Evolutionary conservation across 37 sponge, comb jelly and placozoan species (phyloP), one percentile per base, ranked within the genome.

Genomic region (Spongilla lacustris): DNA sequence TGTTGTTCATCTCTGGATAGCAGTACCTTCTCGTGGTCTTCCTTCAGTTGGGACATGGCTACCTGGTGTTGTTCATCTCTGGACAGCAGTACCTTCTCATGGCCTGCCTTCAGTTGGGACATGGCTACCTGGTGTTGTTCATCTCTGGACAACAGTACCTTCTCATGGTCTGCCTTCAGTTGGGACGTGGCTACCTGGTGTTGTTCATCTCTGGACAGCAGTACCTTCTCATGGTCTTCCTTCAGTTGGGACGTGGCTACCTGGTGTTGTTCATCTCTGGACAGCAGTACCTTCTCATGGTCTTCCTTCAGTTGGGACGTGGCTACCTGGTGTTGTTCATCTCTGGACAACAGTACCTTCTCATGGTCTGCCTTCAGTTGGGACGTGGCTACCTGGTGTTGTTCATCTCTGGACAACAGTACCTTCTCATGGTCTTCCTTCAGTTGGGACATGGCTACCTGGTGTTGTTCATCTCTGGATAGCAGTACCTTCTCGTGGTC

Each of bases 51-150:
- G 10, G 33, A 28, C 29, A 81, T n/a, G 68, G 66, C 80, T 31
- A 23, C 34, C 23, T 66, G 23, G 32, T 87, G 67, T 8, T 69
- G 21, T 50, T 33, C 49, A 8, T 3, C 31, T 14, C 35, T 30
- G 28, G 41, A 68, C 37, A 34, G 31, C 78, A 85, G 41, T 36
- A 26, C 41, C 34, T 78, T 11, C 50, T 85, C 67, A 73, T 78
- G 31, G 24, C 6, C 41, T 30, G 13, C 58, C 41, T 70, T n/a
- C 25, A 70, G 41, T 46, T 82, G 72, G 70, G 36, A 36, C 38
- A 32, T 70, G 36, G 23, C 31, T 70, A 34, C 38, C 73, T 75
- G 36, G n/a, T 66, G 38, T 23, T 48, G 32, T 27, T 50, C 31
- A 37, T 75, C 32, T 21, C 50, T 22, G 5, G 67, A 9, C n/a